Percentiles rank a stretch among this genome's conserved stretches.
Conservation (phyloP, 2,113 vertebrate genomes). For the Prunella fulvescens region DNA sequence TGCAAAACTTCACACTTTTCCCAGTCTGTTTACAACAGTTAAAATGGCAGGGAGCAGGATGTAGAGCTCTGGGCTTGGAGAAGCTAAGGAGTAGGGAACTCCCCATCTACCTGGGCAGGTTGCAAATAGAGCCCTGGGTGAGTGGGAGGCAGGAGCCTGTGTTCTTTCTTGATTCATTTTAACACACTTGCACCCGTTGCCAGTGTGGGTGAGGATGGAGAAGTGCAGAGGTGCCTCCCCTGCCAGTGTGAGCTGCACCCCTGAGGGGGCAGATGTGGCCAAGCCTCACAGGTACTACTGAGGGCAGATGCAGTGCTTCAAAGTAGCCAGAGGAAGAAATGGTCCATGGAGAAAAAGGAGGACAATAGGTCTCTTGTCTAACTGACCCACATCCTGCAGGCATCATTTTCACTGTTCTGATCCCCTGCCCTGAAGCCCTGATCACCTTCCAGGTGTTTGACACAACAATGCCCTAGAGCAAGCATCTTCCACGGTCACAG, state of each 20-base stretch:
- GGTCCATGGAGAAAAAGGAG: background rate
- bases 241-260: background rate
- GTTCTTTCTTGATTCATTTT: background rate
- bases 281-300: background rate
- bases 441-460: background rate
- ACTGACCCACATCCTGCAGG: background rate
- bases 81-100: background rate
- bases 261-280: background rate
- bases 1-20: background rate
- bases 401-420: background rate
- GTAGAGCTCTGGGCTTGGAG: background rate
- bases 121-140: background rate
- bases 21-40: background rate
- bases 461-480: background rate
- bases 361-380: background rate
- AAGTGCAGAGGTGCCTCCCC: background rate
- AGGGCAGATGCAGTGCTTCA: background rate
- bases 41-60: background rate
- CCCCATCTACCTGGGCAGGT: background rate
- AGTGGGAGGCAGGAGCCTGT: background rate
- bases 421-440: background rate
- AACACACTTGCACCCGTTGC: background rate
- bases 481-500: background rate
- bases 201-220: background rate
- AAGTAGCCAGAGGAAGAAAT: background rate